Percentiles rank a stretch among this genome's conserved stretches.
Conservation (phyloP, 1,140 invertebrate species). For the Eupeodes corollae region DNA sequence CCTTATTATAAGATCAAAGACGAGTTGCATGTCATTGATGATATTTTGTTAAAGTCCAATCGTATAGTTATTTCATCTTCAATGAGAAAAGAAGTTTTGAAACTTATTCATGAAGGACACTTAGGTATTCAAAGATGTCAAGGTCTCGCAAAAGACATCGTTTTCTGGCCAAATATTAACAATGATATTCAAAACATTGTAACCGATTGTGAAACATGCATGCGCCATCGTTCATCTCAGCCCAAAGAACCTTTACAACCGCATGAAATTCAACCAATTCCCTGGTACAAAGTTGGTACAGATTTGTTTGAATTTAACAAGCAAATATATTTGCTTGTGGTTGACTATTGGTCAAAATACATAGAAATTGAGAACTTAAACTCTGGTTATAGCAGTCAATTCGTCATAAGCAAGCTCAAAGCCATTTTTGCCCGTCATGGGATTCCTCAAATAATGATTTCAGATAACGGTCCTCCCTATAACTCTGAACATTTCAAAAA, state of each 20-base stretch:
- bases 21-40: conserved; percentile 25
- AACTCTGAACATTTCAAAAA: no score
- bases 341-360: no score
- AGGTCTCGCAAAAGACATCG: conserved; percentile 25
- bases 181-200: conserved; percentile 37
- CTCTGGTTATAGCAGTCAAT: no score
- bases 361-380: no score
- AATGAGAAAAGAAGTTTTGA: conserved; percentile 26
- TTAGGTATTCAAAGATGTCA: conserved; percentile 37
- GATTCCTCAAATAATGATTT: no score
- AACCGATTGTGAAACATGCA: conserved; percentile 21
- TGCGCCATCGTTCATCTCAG: conserved; percentile 8
- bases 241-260: conserved; percentile 24
- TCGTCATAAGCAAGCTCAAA: no score
- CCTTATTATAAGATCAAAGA: conserved; percentile 25
- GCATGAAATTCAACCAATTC: conserved; percentile 19
- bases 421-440: no score
- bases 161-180: conserved; percentile 39
- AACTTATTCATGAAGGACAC: conserved; percentile 37
- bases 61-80: conserved; percentile 29
- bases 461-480: no score
- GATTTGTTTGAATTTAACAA: no score
- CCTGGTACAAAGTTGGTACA: conserved; percentile 28
- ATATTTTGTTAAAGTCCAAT: conserved; percentile 31
- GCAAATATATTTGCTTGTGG: no score